A percentile compares a stretch with the other conserved stretches of the same genome.
Evolutionary conservation across 2,113 vertebrate genomes (phyloP).

Genomic region (Triplophysa siluroides): DNA sequence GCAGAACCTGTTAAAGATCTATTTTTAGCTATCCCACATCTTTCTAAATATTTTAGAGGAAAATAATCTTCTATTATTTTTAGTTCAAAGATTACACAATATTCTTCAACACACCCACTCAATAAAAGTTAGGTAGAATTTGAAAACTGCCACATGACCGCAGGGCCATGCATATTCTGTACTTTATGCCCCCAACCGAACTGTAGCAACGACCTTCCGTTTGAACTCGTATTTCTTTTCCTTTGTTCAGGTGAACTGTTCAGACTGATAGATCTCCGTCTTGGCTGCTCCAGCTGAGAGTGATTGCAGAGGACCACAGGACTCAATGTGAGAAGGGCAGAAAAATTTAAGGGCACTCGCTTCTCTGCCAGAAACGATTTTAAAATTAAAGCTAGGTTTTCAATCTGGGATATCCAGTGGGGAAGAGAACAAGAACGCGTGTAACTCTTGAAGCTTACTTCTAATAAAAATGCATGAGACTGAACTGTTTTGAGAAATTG

Average conservation of each 20-base stretch:
- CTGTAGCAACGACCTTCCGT: neutral
- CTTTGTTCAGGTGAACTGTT: slow-evolving; percentile 3
- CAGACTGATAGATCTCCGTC: neutral
- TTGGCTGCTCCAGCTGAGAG: neutral
- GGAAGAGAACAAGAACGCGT: slow-evolving; percentile 44
- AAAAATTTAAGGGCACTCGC: slow-evolving; percentile 32
- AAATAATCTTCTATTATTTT: neutral
- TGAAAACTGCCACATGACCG: neutral
- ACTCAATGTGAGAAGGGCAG: slow-evolving; percentile 13
- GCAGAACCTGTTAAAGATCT: slow-evolving; percentile 36
- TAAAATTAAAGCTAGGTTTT: slow-evolving; percentile 47
- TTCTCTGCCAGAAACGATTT: slow-evolving; percentile 43
- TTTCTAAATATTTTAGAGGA: neutral
- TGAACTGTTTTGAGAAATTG: slow-evolving; percentile 74
- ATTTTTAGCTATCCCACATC: neutral
- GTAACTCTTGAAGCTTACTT: slow-evolving; percentile 63
- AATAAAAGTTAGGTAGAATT: neutral
- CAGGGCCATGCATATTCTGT: neutral
- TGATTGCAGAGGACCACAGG: neutral
- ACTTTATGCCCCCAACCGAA: neutral
- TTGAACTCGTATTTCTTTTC: neutral
- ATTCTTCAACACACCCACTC: neutral
- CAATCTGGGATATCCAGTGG: slow-evolving; percentile 26
- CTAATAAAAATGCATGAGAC: slow-evolving; percentile 76
- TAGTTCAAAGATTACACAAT: neutral